These are phyloP conservation scores for Muricea muricata DNA, from an alignment of 92 coral and sea anemone genomes.

Conservation along the genomic window DNA sequence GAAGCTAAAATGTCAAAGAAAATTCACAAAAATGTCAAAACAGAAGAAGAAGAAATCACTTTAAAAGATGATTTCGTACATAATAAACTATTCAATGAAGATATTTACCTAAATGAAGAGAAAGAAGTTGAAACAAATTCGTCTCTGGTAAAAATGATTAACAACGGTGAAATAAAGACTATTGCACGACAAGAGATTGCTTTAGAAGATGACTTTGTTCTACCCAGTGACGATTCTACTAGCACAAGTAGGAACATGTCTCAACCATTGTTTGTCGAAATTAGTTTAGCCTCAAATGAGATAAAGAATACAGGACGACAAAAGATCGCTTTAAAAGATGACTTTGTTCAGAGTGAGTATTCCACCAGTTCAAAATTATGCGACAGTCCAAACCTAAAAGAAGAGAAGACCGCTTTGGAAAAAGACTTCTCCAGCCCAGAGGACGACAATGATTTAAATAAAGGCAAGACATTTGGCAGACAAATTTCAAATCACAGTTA, in stretches of 20 bases:
- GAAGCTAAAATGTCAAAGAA: no score
- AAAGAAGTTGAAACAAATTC: background rate
- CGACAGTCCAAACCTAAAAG: no score
- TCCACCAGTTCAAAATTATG: no score
- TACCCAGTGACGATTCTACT: background rate
- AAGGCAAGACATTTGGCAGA: background rate
- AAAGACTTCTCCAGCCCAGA: background rate
- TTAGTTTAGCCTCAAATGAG: no score
- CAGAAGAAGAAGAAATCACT: background rate
- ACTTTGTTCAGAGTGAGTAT: no score
- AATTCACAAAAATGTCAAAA: no score
- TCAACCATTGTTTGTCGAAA: no score
- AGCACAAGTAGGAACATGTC: background rate
- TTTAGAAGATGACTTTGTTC: background rate
- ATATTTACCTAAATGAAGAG: background rate
- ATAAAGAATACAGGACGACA: no score
- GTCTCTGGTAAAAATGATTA: background rate
- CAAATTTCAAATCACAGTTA: background rate
- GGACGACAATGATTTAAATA: background rate
- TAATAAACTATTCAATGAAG: background rate
- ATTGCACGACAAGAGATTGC: background rate
- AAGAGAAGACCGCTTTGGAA: no score
- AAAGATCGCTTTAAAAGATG: no score
- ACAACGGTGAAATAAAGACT: background rate
- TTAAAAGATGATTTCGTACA: background rate